Evolutionary conservation across 2,113 vertebrate species (phyloP).

Genomic region (Microtus pennsylvanicus): DNA sequence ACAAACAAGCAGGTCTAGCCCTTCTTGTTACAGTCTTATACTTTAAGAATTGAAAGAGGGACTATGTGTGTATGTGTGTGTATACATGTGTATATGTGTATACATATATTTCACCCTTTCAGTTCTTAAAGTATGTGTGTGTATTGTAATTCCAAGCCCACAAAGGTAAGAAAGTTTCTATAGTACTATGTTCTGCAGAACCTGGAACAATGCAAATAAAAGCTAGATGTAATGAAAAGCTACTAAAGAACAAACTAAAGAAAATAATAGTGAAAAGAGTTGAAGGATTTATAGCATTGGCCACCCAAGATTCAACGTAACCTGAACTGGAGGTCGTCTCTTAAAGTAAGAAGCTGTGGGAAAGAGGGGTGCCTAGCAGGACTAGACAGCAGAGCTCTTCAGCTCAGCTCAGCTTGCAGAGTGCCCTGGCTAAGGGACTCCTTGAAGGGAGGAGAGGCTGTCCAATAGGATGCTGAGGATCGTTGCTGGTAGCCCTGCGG

Average conservation of each 20-base stretch:
- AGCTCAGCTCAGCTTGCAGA: neutral
- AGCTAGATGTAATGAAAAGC: conserved; percentile 13
- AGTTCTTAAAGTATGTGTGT: too few species aligned
- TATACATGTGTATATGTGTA: too few species aligned
- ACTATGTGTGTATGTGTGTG: too few species aligned
- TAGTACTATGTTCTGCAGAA: neutral
- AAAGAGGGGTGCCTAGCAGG: neutral
- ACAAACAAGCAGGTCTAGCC: too few species aligned
- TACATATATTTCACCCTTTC: too few species aligned
- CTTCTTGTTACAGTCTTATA: neutral
- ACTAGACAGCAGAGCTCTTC: neutral
- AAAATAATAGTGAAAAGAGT: conserved; percentile 22
- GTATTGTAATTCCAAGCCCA: neutral
- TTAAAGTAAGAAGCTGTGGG: neutral
- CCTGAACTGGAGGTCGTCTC: neutral
- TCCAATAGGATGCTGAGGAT: neutral
- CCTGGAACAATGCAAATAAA: conserved; percentile 9
- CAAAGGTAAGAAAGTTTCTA: conserved; percentile 2
- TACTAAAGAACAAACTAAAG: conserved; percentile 38
- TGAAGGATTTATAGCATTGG: neutral
- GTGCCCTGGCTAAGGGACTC: neutral
- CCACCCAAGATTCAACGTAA: neutral
- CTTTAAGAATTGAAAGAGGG: conserved; percentile 1
- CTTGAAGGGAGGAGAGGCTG: neutral
- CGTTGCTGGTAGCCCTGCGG: neutral